Conservation (phyloP, 2,113 vertebrate genomes). For the Sphaerodactylus townsendi region DNA sequence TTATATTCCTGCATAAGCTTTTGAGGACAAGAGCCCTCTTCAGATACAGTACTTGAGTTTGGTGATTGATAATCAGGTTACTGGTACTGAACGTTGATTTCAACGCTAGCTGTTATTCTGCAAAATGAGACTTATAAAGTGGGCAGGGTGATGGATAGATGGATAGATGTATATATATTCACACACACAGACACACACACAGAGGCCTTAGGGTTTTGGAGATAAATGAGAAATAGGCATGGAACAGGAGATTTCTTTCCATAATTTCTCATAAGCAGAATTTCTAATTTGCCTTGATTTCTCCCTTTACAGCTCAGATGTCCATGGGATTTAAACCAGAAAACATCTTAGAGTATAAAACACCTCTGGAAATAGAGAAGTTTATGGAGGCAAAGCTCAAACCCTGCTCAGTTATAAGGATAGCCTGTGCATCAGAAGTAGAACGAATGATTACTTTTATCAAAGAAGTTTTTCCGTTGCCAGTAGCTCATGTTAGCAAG, state of each 20-base stretch:
- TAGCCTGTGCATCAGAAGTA: conserved; percentile 38
- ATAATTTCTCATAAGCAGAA: neutral
- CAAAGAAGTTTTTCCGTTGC: conserved; percentile 35
- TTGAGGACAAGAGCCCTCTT: too few relatives aligned
- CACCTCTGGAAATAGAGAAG: conserved; percentile 31
- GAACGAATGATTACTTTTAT: conserved; percentile 27
- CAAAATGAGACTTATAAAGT: too few relatives aligned
- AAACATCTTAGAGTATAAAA: conserved; percentile 41
- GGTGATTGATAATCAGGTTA: too few relatives aligned
- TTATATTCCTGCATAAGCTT: too few relatives aligned
- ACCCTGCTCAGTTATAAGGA: neutral
- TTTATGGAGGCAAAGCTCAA: conserved; percentile 41
- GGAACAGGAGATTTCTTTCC: neutral
- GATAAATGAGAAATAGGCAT: neutral
- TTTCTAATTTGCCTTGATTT: neutral
- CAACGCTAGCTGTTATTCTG: too few relatives aligned
- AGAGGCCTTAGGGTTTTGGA: too few relatives aligned
- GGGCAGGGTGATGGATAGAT: too few relatives aligned
- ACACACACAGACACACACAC: too few relatives aligned
- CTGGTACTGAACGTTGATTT: too few relatives aligned
- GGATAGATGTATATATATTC: too few relatives aligned
- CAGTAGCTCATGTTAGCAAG: conserved; percentile 17
- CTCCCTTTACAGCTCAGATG: conserved; percentile 39
- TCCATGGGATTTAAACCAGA: conserved; percentile 52
- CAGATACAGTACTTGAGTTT: too few relatives aligned